These are phyloP conservation scores for Antennarius striatus DNA, from an alignment of 2,113 vertebrate species.

Conservation along the genomic window DNA sequence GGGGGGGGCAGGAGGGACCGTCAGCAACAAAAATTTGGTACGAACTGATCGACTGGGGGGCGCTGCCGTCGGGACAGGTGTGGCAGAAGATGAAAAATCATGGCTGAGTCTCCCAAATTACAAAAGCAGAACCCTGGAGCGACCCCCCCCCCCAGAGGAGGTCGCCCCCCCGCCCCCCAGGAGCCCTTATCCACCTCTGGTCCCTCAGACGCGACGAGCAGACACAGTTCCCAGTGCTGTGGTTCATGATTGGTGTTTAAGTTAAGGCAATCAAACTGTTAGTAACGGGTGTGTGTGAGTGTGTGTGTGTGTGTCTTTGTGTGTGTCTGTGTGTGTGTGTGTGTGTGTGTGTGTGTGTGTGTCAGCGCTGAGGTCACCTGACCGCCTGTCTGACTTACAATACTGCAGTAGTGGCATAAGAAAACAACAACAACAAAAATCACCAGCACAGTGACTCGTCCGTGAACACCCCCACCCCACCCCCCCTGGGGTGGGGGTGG, in stretches of 20 bases:
- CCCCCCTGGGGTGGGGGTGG: too few relatives aligned
- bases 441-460: conserved; percentile 56
- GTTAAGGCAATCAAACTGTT: conserved; percentile 76
- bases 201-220: conserved; percentile 54
- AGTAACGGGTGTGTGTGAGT: too few relatives aligned
- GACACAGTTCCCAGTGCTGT: conserved; percentile 64
- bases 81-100: conserved; percentile 43
- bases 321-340: too few relatives aligned
- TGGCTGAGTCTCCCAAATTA: conserved; percentile 29
- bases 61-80: conserved; percentile 47
- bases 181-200: conserved; percentile 53
- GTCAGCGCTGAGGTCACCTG: conserved; percentile 32
- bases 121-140: conserved; percentile 17
- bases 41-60: conserved; percentile 77
- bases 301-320: too few relatives aligned
- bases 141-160: conserved; percentile 20
- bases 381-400: conserved; percentile 57
- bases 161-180: conserved; percentile 31
- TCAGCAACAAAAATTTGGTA: conserved; percentile 73
- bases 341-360: not conserved
- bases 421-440: conserved; percentile 27
- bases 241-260: conserved; percentile 52
- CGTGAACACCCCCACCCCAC: too few relatives aligned
- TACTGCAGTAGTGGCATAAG: conserved; percentile 66
- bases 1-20: too few relatives aligned